Evolutionary conservation across 2,113 vertebrate species (phyloP), one percentile per base, ranked within the genome.

Genomic region (Pygoscelis antarcticus): DNA sequence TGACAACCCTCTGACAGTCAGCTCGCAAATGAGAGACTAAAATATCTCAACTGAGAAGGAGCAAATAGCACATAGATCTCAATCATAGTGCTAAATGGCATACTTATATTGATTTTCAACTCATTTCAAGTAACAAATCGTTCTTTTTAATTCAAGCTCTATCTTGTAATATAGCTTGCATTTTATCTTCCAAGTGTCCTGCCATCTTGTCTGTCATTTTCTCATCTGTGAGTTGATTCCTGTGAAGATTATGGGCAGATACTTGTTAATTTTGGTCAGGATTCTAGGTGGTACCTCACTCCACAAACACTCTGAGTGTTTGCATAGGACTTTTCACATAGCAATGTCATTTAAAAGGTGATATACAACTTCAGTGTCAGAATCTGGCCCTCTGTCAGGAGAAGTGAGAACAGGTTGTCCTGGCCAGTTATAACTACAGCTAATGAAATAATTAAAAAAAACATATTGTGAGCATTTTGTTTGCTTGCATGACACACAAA

Each of bases 21-120:
- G 13, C 16, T 61, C 1, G 1, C 14, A 68, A 49, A 57, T 1
- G 0, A 65, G 10, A 77, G 22, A 52, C n/a, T 60, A 12, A 69
- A 64, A 34, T 64, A 54, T 36, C 46, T 70, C 16, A n/a, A 1
- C 21, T 47, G 20, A 68, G 52, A n/a, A 87, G 32, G 13, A 93
- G 5, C 5, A 86, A 47, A 82, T 3, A 78, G 16, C n/a, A 44
- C 17, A 26, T 7, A 64, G 26, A 13, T n/a, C 44, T 91, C 44
- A 84, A 46, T 13, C 40, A 47, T 5, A 47, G 11, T 11, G 21
- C 32, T 71, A 42, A 85, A 61, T 49, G 4, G 11, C 12, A 13
- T 26, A 34, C 36, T 65, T 51, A 7, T 1, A 20, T 8, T 60
- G 23, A 30, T 42, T 89, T 95, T 36, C 18, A 55, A 10, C 38